phyloP scores from a whole-genome alignment of 2,113 vertebrate species.

The Caracal caracal region DNA sequence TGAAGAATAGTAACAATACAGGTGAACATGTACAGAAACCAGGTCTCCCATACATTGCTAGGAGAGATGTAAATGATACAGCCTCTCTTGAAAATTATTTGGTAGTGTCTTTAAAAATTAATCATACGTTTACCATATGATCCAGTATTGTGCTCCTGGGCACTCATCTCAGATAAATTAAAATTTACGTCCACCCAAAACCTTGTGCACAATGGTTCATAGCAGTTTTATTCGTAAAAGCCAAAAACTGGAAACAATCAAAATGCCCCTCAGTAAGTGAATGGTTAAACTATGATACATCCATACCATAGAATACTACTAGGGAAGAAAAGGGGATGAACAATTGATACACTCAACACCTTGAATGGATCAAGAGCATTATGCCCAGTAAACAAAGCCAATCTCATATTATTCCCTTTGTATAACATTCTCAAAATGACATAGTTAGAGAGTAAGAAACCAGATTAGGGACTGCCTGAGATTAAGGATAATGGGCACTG shows the following conservation, averaged over 20 bases:
- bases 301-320: neutral
- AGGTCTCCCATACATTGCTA: neutral
- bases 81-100: neutral
- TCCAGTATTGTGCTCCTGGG: neutral
- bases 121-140: neutral
- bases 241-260: neutral
- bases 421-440: neutral
- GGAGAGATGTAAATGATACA: neutral
- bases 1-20: neutral
- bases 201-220: neutral
- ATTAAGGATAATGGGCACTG: neutral
- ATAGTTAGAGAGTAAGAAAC: neutral
- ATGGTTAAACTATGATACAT: neutral
- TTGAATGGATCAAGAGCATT: neutral
- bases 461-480: neutral
- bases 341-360: neutral
- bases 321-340: neutral
- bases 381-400: neutral
- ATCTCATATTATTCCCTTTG: neutral
- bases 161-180: neutral
- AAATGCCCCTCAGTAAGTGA: neutral
- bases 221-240: neutral
- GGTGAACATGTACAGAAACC: neutral
- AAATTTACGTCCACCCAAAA: neutral
- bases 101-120: neutral